A percentile compares a stretch with the other conserved stretches of the same genome.
These are phyloP conservation scores for Python bivittatus DNA, from an alignment of 2,113 vertebrate genomes.

Conservation along the genomic window DNA sequence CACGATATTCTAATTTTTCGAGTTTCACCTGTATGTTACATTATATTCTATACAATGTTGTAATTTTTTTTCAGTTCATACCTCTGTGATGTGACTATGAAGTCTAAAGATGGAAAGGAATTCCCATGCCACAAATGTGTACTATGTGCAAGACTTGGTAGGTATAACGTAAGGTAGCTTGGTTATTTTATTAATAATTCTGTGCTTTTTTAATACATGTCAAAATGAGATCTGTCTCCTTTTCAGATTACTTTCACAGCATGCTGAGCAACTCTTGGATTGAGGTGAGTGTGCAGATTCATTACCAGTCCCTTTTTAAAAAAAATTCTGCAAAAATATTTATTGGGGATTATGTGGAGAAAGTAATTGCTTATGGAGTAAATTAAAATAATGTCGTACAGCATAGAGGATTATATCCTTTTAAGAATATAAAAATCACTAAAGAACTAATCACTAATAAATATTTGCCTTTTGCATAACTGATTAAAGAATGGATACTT, in stretches of 20 bases:
- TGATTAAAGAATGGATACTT: not conserved
- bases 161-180: constrained; percentile 47
- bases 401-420: not conserved
- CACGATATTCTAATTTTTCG: too few species aligned
- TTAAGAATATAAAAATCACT: not conserved
- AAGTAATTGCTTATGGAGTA: not conserved
- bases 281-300: constrained; percentile 80
- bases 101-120: constrained; percentile 92
- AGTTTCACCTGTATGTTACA: too few species aligned
- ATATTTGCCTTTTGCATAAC: not conserved
- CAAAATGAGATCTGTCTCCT: constrained; percentile 57
- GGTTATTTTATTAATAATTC: constrained; percentile 22
- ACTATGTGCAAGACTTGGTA: constrained; percentile 95
- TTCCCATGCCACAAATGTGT: constrained; percentile 96
- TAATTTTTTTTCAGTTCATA: constrained; percentile 77
- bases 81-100: constrained; percentile 91
- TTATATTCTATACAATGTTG: not conserved
- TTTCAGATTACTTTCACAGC: constrained; percentile 94
- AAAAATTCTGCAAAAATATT: constrained; percentile 20
- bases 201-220: constrained; percentile 40
- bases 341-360: not conserved
- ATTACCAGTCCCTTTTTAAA: not conserved
- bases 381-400: not conserved
- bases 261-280: constrained; percentile 98
- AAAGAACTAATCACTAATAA: not conserved